Base-by-base conservation (phyloP, 1,140 invertebrate genomes). In the Cydia amplana region DNA sequence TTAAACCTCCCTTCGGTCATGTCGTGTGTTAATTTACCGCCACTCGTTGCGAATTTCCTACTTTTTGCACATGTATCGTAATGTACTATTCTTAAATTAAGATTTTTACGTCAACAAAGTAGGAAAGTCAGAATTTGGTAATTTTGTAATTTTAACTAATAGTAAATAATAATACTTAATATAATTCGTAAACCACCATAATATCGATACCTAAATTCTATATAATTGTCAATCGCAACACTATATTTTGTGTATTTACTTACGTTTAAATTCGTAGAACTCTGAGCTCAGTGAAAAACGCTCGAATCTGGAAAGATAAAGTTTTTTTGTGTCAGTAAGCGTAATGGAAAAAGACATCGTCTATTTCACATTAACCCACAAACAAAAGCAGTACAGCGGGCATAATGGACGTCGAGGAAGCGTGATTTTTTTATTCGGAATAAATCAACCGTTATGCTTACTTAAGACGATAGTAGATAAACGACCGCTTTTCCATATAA, bases 341-440 rank as follows among this genome's bases (percentile, higher is more conserved):
- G 20, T 60, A 23, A 60, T 60, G 55, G 18, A 60, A 60, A 60
- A 60, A 60, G 20, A 23, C 55, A 60, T 60, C 55, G 55, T 60
- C 55, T 60, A 60, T 60, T 60, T 60, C 55, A 2, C 55, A 60
- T 60, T 23, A 60, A 60, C 55, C 55, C 55, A 23, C 18, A 60
- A 60, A 60, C 55, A 60, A 60, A 60, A 60, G 55, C 55, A 23
- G 10, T 60, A 60, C 55, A 60, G 55, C 20, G 55, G 10, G 20
- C 2, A 12, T 60, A 60, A 60, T 60, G 20, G 55, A 60, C 18
- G 18, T 23, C 20, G 55, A 60, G 9, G n/a, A 46, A 60, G 55
- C 55, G 55, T 23, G 55, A 60, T 60, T 60, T 60, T 60, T 60
- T 60, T 60, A 23, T 60, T 60, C 51, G n/a, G 7, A 18, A 55